These are phyloP conservation scores for Brachypalpus laphriformis DNA, from an alignment of 2,888 invertebrate species.

Conservation along the genomic window DNA sequence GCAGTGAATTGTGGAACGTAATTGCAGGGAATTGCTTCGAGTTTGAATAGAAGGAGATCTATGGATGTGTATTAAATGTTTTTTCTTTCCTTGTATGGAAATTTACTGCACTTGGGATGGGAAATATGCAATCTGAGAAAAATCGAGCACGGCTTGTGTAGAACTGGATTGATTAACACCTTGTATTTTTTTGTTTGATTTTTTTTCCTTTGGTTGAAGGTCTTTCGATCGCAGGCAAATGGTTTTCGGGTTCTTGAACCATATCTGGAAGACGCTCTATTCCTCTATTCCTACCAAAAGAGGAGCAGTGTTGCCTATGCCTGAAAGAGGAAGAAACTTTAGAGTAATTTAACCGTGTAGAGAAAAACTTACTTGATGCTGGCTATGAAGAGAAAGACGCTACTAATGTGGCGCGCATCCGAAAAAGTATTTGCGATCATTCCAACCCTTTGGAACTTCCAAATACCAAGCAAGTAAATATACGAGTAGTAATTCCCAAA, in stretches of 20 bases:
- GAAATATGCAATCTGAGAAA: not conserved
- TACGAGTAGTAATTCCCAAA: too few species aligned
- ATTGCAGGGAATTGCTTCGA: constrained; percentile 40
- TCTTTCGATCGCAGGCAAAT: not conserved
- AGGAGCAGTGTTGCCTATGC: too few species aligned
- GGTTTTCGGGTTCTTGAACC: not conserved
- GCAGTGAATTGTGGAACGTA: constrained; percentile 45
- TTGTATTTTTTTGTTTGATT: not conserved
- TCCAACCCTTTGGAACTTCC: too few species aligned
- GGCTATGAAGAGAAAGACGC: too few species aligned
- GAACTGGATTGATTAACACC: not conserved
- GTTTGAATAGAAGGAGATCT: constrained; percentile 12
- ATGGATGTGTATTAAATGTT: not conserved
- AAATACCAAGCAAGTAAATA: too few species aligned
- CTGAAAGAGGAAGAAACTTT: too few species aligned
- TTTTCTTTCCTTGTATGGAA: not conserved
- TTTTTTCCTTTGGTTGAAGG: not conserved
- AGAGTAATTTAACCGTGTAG: too few species aligned
- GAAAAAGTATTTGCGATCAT: too few species aligned
- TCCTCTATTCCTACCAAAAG: too few species aligned
- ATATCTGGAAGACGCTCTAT: too few species aligned
- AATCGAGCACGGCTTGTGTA: not conserved
- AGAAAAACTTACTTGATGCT: too few species aligned
- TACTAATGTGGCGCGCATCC: too few species aligned
- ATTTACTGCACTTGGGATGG: not conserved